A percentile compares a stretch with the other conserved stretches of the same genome.
Evolutionary conservation across 1,140 invertebrate genomes (phyloP).

Genomic region (Drosophila virilis): DNA sequence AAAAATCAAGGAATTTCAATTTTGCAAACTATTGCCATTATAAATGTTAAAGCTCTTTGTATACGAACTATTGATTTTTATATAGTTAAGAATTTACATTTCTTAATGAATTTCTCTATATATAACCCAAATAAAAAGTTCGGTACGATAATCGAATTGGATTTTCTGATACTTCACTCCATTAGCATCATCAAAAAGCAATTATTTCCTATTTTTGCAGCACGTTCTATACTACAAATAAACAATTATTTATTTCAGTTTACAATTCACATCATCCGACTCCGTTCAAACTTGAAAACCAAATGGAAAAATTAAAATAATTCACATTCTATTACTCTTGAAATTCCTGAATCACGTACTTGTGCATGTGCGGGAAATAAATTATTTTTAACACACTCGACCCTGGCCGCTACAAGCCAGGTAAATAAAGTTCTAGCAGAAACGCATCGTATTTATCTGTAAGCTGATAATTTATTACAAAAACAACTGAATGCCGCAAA

Average conservation of each 20-base stretch:
- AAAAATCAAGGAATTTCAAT: conserved; percentile 1
- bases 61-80: too few species aligned
- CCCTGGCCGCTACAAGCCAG: conserved; percentile 27
- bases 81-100: too few species aligned
- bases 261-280: neutral
- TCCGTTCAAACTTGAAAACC: neutral
- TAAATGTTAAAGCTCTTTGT: neutral
- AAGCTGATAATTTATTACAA: conserved; percentile 55
- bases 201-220: conserved; percentile 16
- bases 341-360: conserved; percentile 14
- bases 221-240: neutral
- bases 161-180: conserved; percentile 1
- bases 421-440: conserved; percentile 48
- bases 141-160: neutral
- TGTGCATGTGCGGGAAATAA: conserved; percentile 1
- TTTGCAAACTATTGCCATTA: neutral
- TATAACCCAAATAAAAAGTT: too few species aligned
- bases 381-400: neutral
- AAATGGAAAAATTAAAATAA: neutral
- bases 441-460: conserved; percentile 36
- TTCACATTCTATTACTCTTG: conserved; percentile 9
- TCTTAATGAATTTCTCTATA: too few species aligned
- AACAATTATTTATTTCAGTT: neutral
- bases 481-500: conserved; percentile 47
- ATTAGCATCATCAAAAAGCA: conserved; percentile 7